A percentile compares a stretch with the other conserved stretches of the same genome.
Conservation (phyloP, 2,113 vertebrate genomes). For the Periophthalmodon schlosseri region DNA sequence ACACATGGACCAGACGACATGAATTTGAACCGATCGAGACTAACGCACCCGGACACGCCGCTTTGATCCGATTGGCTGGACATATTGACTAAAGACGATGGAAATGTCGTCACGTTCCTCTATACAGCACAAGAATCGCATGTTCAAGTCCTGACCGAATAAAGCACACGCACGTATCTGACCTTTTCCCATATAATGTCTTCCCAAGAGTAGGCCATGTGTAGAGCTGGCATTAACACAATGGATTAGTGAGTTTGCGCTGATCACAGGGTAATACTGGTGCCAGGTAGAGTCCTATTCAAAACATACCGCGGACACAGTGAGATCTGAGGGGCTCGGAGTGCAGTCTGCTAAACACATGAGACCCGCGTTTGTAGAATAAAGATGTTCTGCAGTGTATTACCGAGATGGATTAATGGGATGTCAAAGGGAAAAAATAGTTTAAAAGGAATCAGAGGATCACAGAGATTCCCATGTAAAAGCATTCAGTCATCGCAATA, state of each 20-base stretch:
- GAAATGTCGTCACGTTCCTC: not conserved
- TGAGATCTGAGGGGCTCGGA: not conserved
- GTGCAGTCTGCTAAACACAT: not conserved
- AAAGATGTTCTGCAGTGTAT: not conserved
- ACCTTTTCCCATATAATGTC: conserved; percentile 67
- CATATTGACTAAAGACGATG: conserved; percentile 1
- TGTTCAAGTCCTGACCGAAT: conserved; percentile 12
- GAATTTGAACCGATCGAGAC: conserved; percentile 3
- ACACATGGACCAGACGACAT: not conserved
- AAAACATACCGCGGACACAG: not conserved
- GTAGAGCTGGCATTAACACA: not conserved
- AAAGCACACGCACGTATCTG: conserved; percentile 51
- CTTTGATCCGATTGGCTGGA: conserved; percentile 21
- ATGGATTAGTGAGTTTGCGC: not conserved
- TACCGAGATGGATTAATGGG: not conserved
- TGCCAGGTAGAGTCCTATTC: not conserved
- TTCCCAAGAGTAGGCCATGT: conserved; percentile 35
- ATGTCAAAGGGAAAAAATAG: not conserved
- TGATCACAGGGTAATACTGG: conserved; percentile 2
- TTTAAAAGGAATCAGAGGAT: not conserved
- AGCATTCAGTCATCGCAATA: not conserved
- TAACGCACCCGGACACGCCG: not conserved
- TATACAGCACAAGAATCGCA: not conserved
- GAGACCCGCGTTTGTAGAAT: not conserved
- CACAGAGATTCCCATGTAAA: not conserved